Evolutionary conservation across 1,140 invertebrate species (phyloP), one percentile per base, ranked within the genome.

Genomic region (Colletes latitarsis): DNA sequence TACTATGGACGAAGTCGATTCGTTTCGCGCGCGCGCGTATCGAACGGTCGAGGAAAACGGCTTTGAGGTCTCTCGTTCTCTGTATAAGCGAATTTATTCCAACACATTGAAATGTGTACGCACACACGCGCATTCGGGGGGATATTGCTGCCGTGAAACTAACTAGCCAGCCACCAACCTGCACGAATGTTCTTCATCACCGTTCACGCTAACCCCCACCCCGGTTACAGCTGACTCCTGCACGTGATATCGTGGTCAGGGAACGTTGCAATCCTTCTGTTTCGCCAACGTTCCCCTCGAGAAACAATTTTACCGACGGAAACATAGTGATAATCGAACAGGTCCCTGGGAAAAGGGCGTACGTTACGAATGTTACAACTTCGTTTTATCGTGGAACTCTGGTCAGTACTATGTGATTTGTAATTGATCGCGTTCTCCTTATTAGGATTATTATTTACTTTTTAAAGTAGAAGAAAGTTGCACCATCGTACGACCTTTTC

Each of bases 1-100:
- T 90, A 92, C 92, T 93, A 91, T 89, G 89, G 88, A 85, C 77
- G 88, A 83, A 90, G 87, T 88, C 90, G 88, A 89, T 88, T 88
- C 88, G 89, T 85, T 87, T 78, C 73, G 90, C 92, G 92, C 92
- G 90, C 91, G 91, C 90, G 92, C 91, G 85, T 93, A 93, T 93
- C 88, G 92, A 93, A 91, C 92, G 89, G 62, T 62, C 82, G 74
- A 69, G 76, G 67, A 71, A 77, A 77, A 71, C 57, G 57, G 76
- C 76, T 77, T 70, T 77, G 4, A 52, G 67, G 67, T 53, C 76
- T 71, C 67, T 60, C 57, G 39, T n/a, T 62, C 66, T 41, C 46
- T 62, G 67, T 71, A 43, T 12, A 52, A 70, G 76, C 76, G 67
- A 77, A 70, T 77, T 68, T 62, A 62, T 70, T 57, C 55, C 6